Base-by-base conservation (phyloP, 2,113 vertebrate species). In the Dipodomys ordii region DNA sequence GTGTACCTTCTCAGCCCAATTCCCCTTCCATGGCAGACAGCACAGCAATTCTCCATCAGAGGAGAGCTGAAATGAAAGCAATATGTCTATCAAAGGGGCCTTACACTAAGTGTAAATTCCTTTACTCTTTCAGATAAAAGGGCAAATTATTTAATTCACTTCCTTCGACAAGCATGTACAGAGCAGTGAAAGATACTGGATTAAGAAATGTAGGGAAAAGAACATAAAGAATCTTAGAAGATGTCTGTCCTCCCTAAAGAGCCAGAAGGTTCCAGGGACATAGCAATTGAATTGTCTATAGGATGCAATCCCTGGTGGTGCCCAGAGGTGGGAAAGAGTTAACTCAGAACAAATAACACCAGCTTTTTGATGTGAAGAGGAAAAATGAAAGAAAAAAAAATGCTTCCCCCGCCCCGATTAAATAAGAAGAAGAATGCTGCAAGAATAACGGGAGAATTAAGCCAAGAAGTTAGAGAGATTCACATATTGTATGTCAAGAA, bases 141-240 rank as follows among this genome's bases (percentile, higher is more conserved):
- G 92, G 94, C 46, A 96, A 95, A 95, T 92, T 95, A 95, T 95
- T 97, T 96, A 90, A 96, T 95, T 94, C 91, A 89, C 83, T 95
- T 93, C 81, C 91, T 87, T 94, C 87, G 92, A 91, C 81, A 90
- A 90, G 90, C 78, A 92, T 88, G 94, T 92, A 86, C 62, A 79
- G 92, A 88, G 44, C 32, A 72, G 69, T 88, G 85, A 93, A 91
- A 93, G 69, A n/a, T 69, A 87, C 0, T 35, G 30, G 53, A 65
- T 46, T n/a, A 46, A 78, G 23, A 22, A 67, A 72, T 12, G 22
- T 64, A 87, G 57, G 64, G 27, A 46, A 77, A 80, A 72, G 44
- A 88, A 88, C 12, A 39, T 22, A 44, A 87, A 44, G 71, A 67
- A 27, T 76, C 23, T 27, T 49, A 53, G 69, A 78, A 44, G 86